Percentiles rank a stretch among this genome's conserved stretches.
Conservation (phyloP, 2,888 invertebrate species). For the Tipula unca region DNA sequence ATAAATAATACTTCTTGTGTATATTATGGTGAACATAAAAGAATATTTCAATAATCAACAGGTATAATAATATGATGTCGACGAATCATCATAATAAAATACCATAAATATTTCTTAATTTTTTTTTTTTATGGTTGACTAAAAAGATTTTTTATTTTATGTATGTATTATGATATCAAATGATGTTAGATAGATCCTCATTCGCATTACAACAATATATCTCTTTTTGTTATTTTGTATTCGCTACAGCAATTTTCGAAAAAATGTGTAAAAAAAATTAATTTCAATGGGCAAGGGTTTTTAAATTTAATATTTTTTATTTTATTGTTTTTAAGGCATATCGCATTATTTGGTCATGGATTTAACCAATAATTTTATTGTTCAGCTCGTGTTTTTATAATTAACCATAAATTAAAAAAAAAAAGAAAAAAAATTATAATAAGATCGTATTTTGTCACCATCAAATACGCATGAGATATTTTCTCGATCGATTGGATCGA, state of each 20-base stretch:
- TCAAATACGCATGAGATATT: not conserved
- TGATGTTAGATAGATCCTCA: not conserved
- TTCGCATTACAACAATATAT: not conserved
- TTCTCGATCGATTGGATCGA: not conserved
- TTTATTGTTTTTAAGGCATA: not conserved
- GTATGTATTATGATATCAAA: not conserved
- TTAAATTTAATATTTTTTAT: not conserved
- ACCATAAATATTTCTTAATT: not conserved
- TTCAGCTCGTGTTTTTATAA: not conserved
- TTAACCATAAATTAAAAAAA: not conserved
- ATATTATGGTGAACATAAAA: not conserved
- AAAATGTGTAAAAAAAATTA: not conserved
- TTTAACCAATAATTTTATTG: not conserved
- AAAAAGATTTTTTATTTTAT: not conserved
- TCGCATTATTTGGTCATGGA: not conserved
- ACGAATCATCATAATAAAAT: not conserved
- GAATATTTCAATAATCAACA: slow-evolving; percentile 1
- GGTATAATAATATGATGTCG: not conserved
- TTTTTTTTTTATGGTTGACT: not conserved
- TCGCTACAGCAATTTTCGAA: not conserved
- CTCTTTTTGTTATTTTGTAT: not conserved
- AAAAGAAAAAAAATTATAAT: not conserved
- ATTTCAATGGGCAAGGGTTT: not conserved
- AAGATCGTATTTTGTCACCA: not conserved
- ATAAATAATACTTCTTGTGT: not conserved